A percentile compares a stretch with the other conserved stretches of the same genome.
These are phyloP conservation scores for Aulostomus chinensis DNA, from an alignment of 2,797 vertebrate genomes.

Conservation along the genomic window DNA sequence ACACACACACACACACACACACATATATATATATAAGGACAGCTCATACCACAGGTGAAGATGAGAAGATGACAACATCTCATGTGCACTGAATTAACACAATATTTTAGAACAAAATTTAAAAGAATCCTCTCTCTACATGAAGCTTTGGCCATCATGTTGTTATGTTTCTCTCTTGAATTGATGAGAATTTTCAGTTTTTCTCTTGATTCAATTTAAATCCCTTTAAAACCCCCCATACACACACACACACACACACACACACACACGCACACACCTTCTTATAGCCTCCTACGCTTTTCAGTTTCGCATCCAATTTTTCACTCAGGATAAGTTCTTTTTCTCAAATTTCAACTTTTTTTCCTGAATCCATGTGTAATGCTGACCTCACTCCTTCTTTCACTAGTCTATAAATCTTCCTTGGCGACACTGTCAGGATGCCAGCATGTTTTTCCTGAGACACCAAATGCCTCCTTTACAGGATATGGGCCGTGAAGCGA, in stretches of 20 bases:
- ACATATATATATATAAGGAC: conserved; percentile 4
- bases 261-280: too few relatives aligned
- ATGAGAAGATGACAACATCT: too few relatives aligned
- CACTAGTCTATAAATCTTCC: conserved; percentile 55
- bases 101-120: conserved; percentile 10
- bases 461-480: conserved; percentile 60
- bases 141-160: too few relatives aligned
- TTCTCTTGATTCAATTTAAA: conserved; percentile 56
- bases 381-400: conserved; percentile 26
- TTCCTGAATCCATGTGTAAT: conserved; percentile 33
- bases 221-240: conserved; percentile 51
- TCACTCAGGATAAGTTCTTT: conserved; percentile 29
- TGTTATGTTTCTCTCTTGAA: conserved; percentile 29
- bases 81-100: too few relatives aligned
- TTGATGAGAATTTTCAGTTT: conserved; percentile 36
- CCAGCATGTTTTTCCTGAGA: conserved; percentile 56
- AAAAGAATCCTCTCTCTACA: too few relatives aligned
- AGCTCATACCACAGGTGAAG: too few relatives aligned
- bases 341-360: conserved; percentile 24
- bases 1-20: conserved; percentile 11
- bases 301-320: conserved; percentile 18
- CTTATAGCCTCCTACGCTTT: conserved; percentile 1
- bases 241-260: too few relatives aligned
- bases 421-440: conserved; percentile 51
- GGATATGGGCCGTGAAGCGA: conserved; percentile 43